Conservation (phyloP, 2,113 vertebrate species). For the Bolborhynchus lineola region DNA sequence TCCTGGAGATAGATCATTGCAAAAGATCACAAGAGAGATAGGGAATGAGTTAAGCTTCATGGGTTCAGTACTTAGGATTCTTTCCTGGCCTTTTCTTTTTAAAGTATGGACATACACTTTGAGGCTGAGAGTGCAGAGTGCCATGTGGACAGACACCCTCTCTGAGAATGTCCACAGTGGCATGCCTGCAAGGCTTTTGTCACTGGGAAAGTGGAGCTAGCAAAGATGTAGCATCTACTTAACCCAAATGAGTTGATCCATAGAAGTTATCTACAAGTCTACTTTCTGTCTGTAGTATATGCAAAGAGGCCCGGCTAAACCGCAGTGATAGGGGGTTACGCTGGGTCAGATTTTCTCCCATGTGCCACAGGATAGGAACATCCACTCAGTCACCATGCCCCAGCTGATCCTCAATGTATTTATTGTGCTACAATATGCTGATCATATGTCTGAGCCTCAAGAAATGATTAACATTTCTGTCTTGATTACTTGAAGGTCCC, state of each 20-base stretch:
- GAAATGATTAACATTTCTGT: constrained; percentile 63
- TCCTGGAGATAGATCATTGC: not conserved
- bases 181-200: not conserved
- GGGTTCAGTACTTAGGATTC: not conserved
- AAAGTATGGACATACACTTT: not conserved
- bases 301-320: not conserved
- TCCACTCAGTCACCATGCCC: not conserved
- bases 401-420: constrained; percentile 7
- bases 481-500: constrained; percentile 55
- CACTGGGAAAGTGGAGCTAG: not conserved
- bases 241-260: not conserved
- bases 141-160: not conserved
- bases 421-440: constrained; percentile 44
- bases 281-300: not conserved
- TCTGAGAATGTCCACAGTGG: not conserved
- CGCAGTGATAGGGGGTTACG: not conserved
- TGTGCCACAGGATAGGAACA: not conserved
- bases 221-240: not conserved
- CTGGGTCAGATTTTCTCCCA: constrained; percentile 1
- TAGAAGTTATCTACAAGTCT: not conserved
- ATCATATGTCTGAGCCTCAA: constrained; percentile 52
- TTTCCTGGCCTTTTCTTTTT: not conserved
- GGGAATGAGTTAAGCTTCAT: not conserved
- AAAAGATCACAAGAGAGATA: not conserved
- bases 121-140: not conserved